Conservation (phyloP, 2,113 vertebrate species). For the Quiscalus mexicanus region DNA sequence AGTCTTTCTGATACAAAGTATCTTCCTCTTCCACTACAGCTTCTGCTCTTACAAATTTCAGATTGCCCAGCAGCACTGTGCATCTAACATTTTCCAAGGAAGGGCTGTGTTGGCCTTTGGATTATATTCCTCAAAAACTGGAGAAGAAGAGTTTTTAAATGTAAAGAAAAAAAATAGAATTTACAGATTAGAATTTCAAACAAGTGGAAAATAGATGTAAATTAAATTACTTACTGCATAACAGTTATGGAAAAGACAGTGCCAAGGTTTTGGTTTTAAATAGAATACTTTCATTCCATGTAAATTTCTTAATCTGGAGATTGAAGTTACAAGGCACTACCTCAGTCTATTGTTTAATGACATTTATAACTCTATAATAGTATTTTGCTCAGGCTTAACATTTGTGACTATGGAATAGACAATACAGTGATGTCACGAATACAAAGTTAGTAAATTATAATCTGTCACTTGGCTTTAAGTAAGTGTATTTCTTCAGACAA, state of each 20-base stretch:
- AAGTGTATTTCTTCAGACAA: slow-evolving; percentile 74
- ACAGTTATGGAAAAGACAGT: neutral
- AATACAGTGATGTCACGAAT: slow-evolving; percentile 71
- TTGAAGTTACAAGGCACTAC: slow-evolving; percentile 66
- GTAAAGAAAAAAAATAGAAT: slow-evolving; percentile 61
- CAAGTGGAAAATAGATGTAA: slow-evolving; percentile 15
- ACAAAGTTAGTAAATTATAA: slow-evolving; percentile 73
- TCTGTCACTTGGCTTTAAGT: slow-evolving; percentile 74
- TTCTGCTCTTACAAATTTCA: neutral
- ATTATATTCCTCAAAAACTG: slow-evolving; percentile 47
- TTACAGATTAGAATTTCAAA: slow-evolving; percentile 28
- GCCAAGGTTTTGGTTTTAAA: slow-evolving; percentile 60
- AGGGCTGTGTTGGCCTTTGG: slow-evolving; percentile 39
- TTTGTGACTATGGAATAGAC: slow-evolving; percentile 74
- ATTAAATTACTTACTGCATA: slow-evolving; percentile 40
- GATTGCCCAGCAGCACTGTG: slow-evolving; percentile 31
- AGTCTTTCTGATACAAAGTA: neutral
- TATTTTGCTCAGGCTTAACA: slow-evolving; percentile 71
- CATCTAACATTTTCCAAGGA: slow-evolving; percentile 30
- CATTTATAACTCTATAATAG: slow-evolving; percentile 75
- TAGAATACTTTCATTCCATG: slow-evolving; percentile 43
- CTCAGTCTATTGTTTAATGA: slow-evolving; percentile 75
- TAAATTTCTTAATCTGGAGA: slow-evolving; percentile 63
- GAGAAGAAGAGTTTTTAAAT: slow-evolving; percentile 57
- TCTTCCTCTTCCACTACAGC: neutral